phyloP scores from a whole-genome alignment of 2,888 invertebrate genomes.

The Tuta absoluta region DNA sequence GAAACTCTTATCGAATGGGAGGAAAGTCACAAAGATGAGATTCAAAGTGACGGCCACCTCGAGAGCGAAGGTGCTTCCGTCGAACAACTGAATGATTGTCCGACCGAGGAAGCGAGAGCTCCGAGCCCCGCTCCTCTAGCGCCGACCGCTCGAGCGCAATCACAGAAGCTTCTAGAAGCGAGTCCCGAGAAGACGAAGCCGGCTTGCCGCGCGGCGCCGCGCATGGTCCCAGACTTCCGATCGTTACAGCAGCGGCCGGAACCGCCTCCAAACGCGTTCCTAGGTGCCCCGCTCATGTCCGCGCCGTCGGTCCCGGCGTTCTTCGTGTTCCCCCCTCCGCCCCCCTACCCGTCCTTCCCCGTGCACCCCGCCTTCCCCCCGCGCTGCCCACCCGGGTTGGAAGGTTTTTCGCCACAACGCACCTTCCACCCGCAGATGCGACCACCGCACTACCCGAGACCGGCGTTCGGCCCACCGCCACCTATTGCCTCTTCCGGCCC shows the following conservation, averaged over 20 bases:
- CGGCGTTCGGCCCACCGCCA: constrained; percentile 1
- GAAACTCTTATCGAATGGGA: neutral
- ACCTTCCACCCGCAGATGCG: neutral
- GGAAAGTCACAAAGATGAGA: too few relatives aligned
- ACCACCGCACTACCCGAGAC: constrained; percentile 14
- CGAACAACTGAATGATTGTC: neutral
- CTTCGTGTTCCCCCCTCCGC: constrained; percentile 9
- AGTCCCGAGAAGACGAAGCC: neutral
- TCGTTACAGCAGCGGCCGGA: neutral
- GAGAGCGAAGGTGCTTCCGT: neutral
- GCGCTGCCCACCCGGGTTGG: neutral
- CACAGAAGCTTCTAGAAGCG: neutral
- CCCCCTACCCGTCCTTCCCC: neutral
- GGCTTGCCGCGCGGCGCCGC: neutral
- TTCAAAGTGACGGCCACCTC: neutral
- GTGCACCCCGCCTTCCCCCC: neutral
- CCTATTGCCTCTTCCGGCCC: neutral
- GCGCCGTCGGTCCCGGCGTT: constrained; percentile 17
- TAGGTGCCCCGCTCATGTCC: constrained; percentile 8
- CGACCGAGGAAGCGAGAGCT: constrained; percentile 8
- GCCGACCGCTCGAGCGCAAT: neutral
- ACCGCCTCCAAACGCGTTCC: neutral
- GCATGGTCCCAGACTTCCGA: neutral
- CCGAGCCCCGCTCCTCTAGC: constrained; percentile 1
- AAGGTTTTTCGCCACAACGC: constrained; percentile 10